Conservation (phyloP, 2,797 vertebrate species). For the Sylvilagus floridanus region DNA sequence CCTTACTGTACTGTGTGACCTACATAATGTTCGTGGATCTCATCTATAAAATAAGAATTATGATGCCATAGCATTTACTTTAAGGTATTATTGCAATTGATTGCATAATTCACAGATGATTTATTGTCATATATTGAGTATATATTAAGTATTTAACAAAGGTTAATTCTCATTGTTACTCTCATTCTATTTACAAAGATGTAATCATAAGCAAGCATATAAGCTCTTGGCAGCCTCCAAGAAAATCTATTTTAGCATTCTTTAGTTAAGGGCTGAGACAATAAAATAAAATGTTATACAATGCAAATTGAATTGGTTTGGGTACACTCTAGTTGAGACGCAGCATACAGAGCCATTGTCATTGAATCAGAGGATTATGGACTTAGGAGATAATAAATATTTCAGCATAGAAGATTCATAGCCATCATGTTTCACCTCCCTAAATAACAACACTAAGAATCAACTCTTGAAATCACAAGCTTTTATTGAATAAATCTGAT, state of each 20-base stretch:
- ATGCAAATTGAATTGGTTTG: not conserved
- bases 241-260: not conserved
- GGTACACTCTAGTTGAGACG: not conserved
- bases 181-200: slow-evolving; percentile 2
- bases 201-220: not conserved
- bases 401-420: not conserved
- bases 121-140: not conserved
- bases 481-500: not conserved
- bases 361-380: not conserved
- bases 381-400: not conserved
- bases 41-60: not conserved
- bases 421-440: not conserved
- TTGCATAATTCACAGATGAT: not conserved
- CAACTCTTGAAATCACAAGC: not conserved
- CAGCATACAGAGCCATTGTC: not conserved
- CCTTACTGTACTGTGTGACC: not conserved
- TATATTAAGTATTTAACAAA: slow-evolving; percentile 16
- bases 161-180: not conserved
- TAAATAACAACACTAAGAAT: not conserved
- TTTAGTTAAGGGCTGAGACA: not conserved
- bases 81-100: not conserved
- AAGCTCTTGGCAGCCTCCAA: not conserved
- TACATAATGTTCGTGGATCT: not conserved
- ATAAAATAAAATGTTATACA: not conserved
- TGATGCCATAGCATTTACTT: not conserved